phyloP scores from a whole-genome alignment of 2,797 vertebrate species.

The Echeneis naucrates region DNA sequence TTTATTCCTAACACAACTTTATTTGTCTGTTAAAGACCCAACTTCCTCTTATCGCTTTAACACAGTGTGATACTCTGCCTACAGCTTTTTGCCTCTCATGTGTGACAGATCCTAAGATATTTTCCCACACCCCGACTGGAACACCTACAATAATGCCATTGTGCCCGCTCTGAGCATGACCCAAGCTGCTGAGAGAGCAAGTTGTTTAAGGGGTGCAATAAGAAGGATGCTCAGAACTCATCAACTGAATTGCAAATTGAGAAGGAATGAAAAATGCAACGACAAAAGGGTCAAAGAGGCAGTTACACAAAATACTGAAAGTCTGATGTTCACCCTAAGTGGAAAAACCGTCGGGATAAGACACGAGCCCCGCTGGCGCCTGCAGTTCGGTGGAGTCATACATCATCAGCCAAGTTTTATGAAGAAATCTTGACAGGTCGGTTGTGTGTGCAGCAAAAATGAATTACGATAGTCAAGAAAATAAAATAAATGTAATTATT shows the following conservation, averaged over 20 bases:
- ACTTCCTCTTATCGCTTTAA: too few species aligned
- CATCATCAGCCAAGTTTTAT: slow-evolving; percentile 16
- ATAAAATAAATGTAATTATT: slow-evolving; percentile 28
- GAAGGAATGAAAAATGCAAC: neutral
- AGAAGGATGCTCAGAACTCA: slow-evolving; percentile 2
- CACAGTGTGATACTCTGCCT: slow-evolving; percentile 17
- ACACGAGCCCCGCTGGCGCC: neutral
- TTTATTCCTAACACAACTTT: slow-evolving; percentile 40
- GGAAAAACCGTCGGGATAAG: neutral
- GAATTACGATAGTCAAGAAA: slow-evolving; percentile 27
- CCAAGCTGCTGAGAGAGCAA: slow-evolving; percentile 3
- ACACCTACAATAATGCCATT: slow-evolving; percentile 20
- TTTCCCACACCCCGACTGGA: neutral
- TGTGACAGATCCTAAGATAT: slow-evolving; percentile 31
- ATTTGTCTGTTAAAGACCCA: slow-evolving; percentile 31
- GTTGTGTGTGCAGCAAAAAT: slow-evolving; percentile 21
- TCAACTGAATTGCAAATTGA: neutral
- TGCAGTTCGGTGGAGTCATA: neutral
- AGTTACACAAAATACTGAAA: neutral
- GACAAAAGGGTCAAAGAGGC: too few species aligned
- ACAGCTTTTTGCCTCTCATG: slow-evolving; percentile 17
- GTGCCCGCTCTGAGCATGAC: slow-evolving; percentile 16
- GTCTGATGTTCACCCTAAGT: neutral
- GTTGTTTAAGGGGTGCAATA: slow-evolving; percentile 5
- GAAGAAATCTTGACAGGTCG: slow-evolving; percentile 20